Evolutionary conservation across 2,888 invertebrate genomes (phyloP).

Genomic region (Acheta domesticus): DNA sequence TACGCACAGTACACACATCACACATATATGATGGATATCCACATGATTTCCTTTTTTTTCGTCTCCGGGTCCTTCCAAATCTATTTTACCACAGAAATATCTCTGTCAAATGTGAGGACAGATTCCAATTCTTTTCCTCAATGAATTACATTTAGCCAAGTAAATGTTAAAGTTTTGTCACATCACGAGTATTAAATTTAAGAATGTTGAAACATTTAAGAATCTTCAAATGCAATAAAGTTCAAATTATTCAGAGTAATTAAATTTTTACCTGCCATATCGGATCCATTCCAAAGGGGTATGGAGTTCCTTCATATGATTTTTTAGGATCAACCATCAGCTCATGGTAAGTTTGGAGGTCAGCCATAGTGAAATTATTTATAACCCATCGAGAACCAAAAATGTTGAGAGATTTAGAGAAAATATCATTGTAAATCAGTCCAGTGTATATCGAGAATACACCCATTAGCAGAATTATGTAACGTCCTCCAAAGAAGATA

Average conservation of each 20-base stretch:
- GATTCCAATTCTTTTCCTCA: no score
- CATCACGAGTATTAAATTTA: background rate
- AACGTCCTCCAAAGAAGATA: constrained; percentile 73
- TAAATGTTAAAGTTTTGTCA: background rate
- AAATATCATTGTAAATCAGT: constrained; percentile 74
- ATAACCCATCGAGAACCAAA: constrained; percentile 64
- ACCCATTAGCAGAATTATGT: constrained; percentile 76
- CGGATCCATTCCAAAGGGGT: constrained; percentile 70
- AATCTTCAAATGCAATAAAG: no score
- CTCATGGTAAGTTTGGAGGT: constrained; percentile 43
- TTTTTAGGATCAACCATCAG: constrained; percentile 51
- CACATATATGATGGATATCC: no score
- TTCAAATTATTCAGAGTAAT: no score
- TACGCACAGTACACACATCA: no score
- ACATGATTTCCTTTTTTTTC: no score
- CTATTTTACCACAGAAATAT: no score
- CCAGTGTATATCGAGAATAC: constrained; percentile 75
- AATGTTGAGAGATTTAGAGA: constrained; percentile 70
- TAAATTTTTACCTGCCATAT: constrained; percentile 59
- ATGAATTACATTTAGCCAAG: no score
- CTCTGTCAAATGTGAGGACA: no score
- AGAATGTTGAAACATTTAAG: no score
- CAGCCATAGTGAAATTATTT: constrained; percentile 46
- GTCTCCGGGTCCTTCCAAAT: no score
- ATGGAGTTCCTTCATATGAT: constrained; percentile 53